Conservation (phyloP, 2,888 invertebrate species). For the Caradrina kadenii region DNA sequence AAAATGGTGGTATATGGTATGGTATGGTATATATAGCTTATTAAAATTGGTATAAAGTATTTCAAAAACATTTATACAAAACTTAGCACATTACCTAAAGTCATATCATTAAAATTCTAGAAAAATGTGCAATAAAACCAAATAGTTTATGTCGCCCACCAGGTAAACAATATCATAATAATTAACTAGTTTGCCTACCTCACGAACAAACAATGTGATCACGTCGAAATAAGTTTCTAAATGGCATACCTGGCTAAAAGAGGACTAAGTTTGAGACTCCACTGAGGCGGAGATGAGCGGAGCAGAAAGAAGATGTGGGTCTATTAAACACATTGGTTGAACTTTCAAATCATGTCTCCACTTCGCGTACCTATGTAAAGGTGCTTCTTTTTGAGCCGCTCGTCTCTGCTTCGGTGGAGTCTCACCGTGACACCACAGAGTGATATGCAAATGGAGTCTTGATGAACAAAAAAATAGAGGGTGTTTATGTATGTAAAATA, state of each 20-base stretch:
- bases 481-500: too few species aligned
- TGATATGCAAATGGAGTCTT: constrained; percentile 10
- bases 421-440: constrained; percentile 12
- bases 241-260: constrained; percentile 13
- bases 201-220: constrained; percentile 55
- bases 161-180: constrained; percentile 58
- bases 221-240: constrained; percentile 29
- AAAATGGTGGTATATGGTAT: too few species aligned
- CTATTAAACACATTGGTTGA: too few species aligned
- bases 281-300: too few species aligned
- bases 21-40: too few species aligned
- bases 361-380: too few species aligned
- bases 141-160: constrained; percentile 17
- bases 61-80: neutral
- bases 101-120: constrained; percentile 15
- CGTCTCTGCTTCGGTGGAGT: too few species aligned
- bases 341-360: too few species aligned
- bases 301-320: too few species aligned
- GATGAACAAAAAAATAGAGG: neutral
- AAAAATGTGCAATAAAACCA: constrained; percentile 28
- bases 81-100: neutral
- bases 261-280: too few species aligned
- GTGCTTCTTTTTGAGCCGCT: too few species aligned
- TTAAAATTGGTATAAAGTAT: too few species aligned
- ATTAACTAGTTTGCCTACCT: constrained; percentile 27